Base-by-base conservation (phyloP, 2,797 vertebrate species). In the Microhierax caerulescens region DNA sequence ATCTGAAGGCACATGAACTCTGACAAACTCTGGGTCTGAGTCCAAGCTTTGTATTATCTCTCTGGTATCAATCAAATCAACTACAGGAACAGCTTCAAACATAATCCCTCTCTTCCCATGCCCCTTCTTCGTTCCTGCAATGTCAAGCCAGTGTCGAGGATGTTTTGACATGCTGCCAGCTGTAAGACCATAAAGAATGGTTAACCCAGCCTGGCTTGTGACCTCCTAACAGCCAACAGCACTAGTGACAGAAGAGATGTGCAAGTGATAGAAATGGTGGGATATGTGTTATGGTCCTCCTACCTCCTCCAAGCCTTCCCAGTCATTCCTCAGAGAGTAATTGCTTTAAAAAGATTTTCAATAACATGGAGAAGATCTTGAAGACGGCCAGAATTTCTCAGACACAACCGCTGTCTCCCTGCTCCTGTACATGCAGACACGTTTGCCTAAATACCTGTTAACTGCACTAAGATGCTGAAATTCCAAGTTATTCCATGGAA, bases 21-120 rank as follows among this genome's bases (percentile, higher is more conserved):
- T 64, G 81, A 91, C 60, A 90, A 67, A 57, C 48, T 89, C 63
- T 79, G 47, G 50, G 85, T 84, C 87, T 61, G 41, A 47, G 4
- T 86, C 85, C 76, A 88, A 81, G 50, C 69, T 81, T 88, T 73
- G 50, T 86, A 78, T 94, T 95, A 93, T 96, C 94, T 95, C 85
- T 79, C 88, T 94, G 67, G 25, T 79, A 96, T 96, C 95, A 90
- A 87, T 94, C 92, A 93, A 92, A 90, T 86, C 65, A 92, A 64
- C 54, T 82, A 36, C 41, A 95, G 63, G 69, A 95, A 72, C 21
- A 28, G 63, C 74, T 94, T 96, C 92, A 94, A 92, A 92, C 67
- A 70, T 69, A 93, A 94, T 48, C 61, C 53, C 24, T 93, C 41
- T 91, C 85, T 95, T 91, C 91, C 84, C 90, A 90, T 93, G 88